These are phyloP conservation scores for Spodoptera littoralis DNA, from an alignment of 2,888 invertebrate genomes.

Conservation along the genomic window DNA sequence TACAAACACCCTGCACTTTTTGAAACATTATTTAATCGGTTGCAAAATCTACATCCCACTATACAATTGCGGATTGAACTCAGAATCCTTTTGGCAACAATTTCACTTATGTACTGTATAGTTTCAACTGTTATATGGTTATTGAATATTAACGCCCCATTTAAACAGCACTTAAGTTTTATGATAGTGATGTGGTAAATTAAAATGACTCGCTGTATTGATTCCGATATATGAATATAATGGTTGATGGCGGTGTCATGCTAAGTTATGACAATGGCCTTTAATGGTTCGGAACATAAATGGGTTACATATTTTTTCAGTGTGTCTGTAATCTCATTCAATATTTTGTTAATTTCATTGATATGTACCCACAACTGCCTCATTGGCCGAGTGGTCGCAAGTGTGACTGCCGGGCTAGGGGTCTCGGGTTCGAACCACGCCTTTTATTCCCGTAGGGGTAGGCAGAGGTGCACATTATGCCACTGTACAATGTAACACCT, in stretches of 20 bases:
- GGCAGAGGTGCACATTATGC: no score
- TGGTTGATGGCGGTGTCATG: neutral
- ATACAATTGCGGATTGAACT: conserved; percentile 4
- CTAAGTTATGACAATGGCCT: neutral
- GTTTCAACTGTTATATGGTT: conserved; percentile 19
- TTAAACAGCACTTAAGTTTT: conserved; percentile 44
- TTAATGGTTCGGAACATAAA: no score
- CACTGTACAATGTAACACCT: no score
- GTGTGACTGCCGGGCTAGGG: no score
- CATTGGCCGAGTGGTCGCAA: no score
- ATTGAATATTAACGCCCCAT: conserved; percentile 48
- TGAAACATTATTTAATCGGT: neutral
- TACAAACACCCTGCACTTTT: neutral
- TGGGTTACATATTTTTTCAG: no score
- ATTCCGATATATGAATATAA: conserved; percentile 7
- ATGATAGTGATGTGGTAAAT: conserved; percentile 18
- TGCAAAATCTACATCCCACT: neutral
- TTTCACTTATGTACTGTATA: conserved; percentile 17
- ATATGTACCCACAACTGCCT: no score
- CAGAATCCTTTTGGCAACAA: conserved; percentile 21
- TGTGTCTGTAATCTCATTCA: no score
- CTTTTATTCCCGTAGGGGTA: no score
- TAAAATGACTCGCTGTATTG: conserved; percentile 27
- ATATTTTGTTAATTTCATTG: no score
- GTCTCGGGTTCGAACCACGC: no score